These are phyloP conservation scores for Dendrolimus punctatus DNA, from an alignment of 1,140 invertebrate genomes.

Conservation along the genomic window DNA sequence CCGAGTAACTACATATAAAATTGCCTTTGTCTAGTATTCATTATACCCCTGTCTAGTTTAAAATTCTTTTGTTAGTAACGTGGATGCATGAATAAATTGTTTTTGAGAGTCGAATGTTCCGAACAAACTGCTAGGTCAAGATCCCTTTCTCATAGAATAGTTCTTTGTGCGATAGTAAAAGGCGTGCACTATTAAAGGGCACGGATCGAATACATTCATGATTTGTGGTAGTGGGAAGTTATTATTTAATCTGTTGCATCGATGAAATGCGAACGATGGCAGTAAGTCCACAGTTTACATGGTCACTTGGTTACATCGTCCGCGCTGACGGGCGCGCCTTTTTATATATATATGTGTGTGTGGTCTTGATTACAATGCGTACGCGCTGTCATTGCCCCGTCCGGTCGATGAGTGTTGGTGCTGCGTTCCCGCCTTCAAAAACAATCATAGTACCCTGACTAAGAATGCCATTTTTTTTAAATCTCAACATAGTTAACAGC, in stretches of 20 bases:
- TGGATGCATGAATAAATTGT: conserved; percentile 70
- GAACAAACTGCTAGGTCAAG: conserved; percentile 69
- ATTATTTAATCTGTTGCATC: conserved; percentile 28
- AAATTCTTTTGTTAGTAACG: conserved; percentile 63
- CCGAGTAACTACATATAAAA: conserved; percentile 67
- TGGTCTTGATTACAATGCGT: conserved; percentile 42
- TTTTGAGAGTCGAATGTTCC: conserved; percentile 58
- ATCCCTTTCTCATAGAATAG: conserved; percentile 70
- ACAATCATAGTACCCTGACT: conserved; percentile 53
- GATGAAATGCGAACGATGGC: not conserved
- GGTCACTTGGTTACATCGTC: not conserved
- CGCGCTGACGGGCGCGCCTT: conserved; percentile 23
- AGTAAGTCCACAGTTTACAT: conserved; percentile 8
- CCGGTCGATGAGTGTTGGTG: conserved; percentile 12
- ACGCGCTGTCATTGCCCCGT: conserved; percentile 45
- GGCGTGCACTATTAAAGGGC: conserved; percentile 65
- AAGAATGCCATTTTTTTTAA: conserved; percentile 23
- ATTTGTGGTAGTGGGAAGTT: conserved; percentile 26
- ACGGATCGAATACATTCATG: conserved; percentile 41
- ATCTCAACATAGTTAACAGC: no score
- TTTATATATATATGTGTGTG: conserved; percentile 17
- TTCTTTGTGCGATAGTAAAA: conserved; percentile 65
- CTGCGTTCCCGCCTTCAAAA: conserved; percentile 35
- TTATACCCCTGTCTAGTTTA: conserved; percentile 69
- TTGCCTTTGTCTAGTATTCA: conserved; percentile 64